Base-by-base conservation (phyloP, 2,888 invertebrate genomes). In the Lasioglossum marginatum region DNA sequence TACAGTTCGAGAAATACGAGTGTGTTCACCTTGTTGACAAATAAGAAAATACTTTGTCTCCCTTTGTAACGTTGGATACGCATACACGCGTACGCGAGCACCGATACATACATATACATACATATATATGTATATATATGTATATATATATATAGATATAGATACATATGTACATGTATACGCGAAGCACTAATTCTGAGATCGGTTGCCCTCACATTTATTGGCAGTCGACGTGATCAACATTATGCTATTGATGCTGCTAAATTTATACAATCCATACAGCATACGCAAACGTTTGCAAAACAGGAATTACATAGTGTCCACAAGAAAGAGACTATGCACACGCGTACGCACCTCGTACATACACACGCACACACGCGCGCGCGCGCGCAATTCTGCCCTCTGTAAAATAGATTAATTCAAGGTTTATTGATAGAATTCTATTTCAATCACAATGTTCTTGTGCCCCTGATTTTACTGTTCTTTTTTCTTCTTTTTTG, bases 221-320 rank as follows among this genome's bases (percentile, higher is more conserved):
- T 88, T 88, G 88, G 87, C 88, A 88, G 79, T 85, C 79, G 60
- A 85, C 77, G 71, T 74, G 87, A 87, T 88, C 86, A 88, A 78
- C 80, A 88, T 87, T 87, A 86, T 82, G 31, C 78, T 85, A 88
- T 86, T 81, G 86, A 87, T 88, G 86, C 79, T 83, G 81, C 83
- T 88, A 88, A 87, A 88, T 88, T 87, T 88, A 88, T 83, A 85
- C 80, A 81, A 81, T 80, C 73, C 60, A 52, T 79, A 79, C 70
- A 77, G 74, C 70, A 82, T 78, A 82, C 43, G 71, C 48, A 74
- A 79, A 87, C 87, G 76, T 87, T 88, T 82, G 73, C 80, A 88
- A 87, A 83, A 80, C 79, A 85, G 79, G 73, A 85, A 76, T 87
- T 79, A 60, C 68, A 79, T 37, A 80, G 70, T 80, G 75, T 63